Evolutionary conservation across 1,140 invertebrate species (phyloP).

Genomic region (Dinoponera quadriceps): DNA sequence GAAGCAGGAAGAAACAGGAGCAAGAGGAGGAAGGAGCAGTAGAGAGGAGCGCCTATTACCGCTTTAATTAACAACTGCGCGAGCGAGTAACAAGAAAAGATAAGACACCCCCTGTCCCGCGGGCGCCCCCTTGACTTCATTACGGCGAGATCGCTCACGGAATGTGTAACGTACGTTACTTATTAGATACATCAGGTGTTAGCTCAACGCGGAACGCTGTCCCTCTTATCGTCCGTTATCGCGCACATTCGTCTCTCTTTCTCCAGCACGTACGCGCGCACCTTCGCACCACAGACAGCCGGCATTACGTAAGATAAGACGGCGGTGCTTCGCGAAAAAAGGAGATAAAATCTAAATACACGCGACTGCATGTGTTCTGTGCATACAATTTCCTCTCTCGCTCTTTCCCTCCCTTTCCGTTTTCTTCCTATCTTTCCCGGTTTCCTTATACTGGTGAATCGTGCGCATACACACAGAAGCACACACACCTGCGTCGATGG

Average conservation of each 20-base stretch:
- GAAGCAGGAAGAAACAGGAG: too few relatives aligned
- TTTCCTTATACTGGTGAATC: neutral
- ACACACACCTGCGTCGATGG: conserved; percentile 7
- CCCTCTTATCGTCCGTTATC: conserved; percentile 39
- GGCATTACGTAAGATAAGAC: conserved; percentile 53
- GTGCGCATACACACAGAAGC: conserved; percentile 42
- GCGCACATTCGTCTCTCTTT: conserved; percentile 30
- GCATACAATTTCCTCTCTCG: conserved; percentile 2
- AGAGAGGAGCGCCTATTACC: neutral
- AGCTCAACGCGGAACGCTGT: conserved; percentile 3
- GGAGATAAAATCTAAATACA: conserved; percentile 66
- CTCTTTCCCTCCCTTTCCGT: neutral
- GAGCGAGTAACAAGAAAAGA: neutral
- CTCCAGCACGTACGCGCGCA: conserved; percentile 14
- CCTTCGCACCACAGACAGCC: conserved; percentile 28
- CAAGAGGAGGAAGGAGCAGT: too few relatives aligned
- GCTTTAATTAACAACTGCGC: conserved; percentile 32
- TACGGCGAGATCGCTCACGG: conserved; percentile 24
- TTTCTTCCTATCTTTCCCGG: neutral
- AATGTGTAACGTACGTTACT: conserved; percentile 35
- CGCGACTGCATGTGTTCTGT: neutral
- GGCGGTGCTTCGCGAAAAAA: conserved; percentile 41
- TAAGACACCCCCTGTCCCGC: neutral
- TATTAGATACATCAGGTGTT: conserved; percentile 39
- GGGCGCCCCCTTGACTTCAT: neutral